Evolutionary conservation across 1,140 invertebrate species (phyloP).

Genomic region (Drosophila parvula): DNA sequence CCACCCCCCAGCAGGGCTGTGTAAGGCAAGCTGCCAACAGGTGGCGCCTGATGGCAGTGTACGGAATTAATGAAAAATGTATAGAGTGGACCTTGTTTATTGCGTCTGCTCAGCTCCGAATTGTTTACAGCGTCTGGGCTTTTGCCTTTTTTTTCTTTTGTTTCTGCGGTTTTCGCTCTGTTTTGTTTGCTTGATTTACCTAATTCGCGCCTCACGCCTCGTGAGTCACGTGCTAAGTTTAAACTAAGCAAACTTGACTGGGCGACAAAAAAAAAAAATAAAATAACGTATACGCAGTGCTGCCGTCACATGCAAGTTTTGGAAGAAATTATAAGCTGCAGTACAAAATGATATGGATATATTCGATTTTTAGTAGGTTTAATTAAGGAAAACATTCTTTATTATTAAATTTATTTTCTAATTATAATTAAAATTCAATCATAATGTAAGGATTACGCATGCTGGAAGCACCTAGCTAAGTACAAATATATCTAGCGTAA

Average conservation of each 20-base stretch:
- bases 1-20: slow-evolving; percentile 2
- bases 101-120: neutral
- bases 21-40: slow-evolving; percentile 63
- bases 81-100: slow-evolving; percentile 39
- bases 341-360: neutral
- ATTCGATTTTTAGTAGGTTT: too few relatives aligned
- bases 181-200: slow-evolving; percentile 26
- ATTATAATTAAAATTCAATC: too few relatives aligned
- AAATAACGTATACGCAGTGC: slow-evolving; percentile 19
- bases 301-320: slow-evolving; percentile 10
- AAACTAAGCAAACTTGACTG: slow-evolving; percentile 15
- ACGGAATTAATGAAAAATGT: slow-evolving; percentile 46
- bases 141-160: slow-evolving; percentile 4
- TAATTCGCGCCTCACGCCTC: slow-evolving; percentile 23
- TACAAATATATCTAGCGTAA: too few relatives aligned
- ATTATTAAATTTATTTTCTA: neutral
- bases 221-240: slow-evolving; percentile 35
- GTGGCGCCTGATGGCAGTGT: slow-evolving; percentile 64
- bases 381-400: neutral
- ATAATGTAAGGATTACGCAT: too few relatives aligned
- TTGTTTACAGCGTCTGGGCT: slow-evolving; percentile 6
- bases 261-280: slow-evolving; percentile 7
- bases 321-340: neutral
- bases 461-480: too few relatives aligned
- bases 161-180: slow-evolving; percentile 24